Conservation (phyloP, 2,797 vertebrate species). For the Peromyscus melanophrys region DNA sequence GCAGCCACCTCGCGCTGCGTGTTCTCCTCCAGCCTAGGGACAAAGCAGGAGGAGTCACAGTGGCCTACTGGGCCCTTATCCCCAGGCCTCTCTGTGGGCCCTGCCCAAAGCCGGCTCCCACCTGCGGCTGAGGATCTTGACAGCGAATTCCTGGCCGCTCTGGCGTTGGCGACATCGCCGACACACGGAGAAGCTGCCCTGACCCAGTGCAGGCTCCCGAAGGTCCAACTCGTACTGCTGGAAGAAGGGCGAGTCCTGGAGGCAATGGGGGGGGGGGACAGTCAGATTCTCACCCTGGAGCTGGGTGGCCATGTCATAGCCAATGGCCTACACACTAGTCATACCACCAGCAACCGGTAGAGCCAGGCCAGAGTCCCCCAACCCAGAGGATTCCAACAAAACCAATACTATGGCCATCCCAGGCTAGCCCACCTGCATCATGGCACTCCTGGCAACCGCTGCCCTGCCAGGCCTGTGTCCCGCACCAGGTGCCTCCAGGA, state of each 20-base stretch:
- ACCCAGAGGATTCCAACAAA: not conserved
- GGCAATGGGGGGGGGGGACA: not conserved
- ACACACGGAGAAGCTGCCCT: slow-evolving; percentile 96
- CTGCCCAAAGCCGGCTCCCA: slow-evolving; percentile 67
- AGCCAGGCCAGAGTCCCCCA: not conserved
- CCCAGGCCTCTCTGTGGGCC: accelerated
- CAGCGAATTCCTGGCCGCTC: slow-evolving; percentile 93
- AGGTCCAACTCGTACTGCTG: slow-evolving; percentile 95
- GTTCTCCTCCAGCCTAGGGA: slow-evolving; percentile 94
- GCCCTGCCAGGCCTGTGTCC: slow-evolving; percentile 93
- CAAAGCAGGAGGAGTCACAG: not conserved
- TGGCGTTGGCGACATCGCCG: slow-evolving; percentile 94
- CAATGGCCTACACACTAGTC: not conserved
- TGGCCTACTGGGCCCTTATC: not conserved
- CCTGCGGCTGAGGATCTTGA: slow-evolving; percentile 97
- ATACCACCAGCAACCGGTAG: accelerated
- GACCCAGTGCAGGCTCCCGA: slow-evolving; percentile 93
- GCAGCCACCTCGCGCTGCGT: slow-evolving; percentile 95
- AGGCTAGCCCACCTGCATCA: slow-evolving; percentile 92
- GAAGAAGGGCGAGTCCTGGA: slow-evolving; percentile 96
- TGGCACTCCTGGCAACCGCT: slow-evolving; percentile 94
- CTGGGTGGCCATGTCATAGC: not conserved
- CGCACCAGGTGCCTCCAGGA: slow-evolving; percentile 89
- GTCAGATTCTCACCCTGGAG: not conserved
- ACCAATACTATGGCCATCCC: not conserved